A percentile compares a stretch with the other conserved stretches of the same genome.
Conservation (phyloP, 2,888 invertebrate genomes). For the Saturnia japonica region DNA sequence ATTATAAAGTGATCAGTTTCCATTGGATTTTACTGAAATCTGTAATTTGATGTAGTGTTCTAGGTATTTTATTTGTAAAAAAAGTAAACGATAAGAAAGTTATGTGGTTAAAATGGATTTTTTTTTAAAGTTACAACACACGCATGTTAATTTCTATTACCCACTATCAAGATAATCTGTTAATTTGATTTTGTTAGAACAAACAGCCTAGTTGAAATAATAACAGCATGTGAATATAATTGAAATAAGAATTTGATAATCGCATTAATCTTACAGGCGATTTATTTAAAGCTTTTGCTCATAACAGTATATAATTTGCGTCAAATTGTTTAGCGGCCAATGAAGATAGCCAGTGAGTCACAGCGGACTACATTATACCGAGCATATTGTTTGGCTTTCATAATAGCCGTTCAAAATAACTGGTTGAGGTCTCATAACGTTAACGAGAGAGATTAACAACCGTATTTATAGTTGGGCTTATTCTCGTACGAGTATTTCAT, state of each 20-base stretch:
- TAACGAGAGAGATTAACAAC: slow-evolving; percentile 66
- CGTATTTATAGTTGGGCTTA: slow-evolving; percentile 40
- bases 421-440: slow-evolving; percentile 61
- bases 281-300: slow-evolving; percentile 71
- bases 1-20: not conserved
- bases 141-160: not conserved
- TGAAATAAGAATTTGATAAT: slow-evolving; percentile 76
- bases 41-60: not conserved
- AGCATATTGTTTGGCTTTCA: slow-evolving; percentile 74
- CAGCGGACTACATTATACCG: slow-evolving; percentile 47
- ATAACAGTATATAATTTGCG: slow-evolving; percentile 77
- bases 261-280: slow-evolving; percentile 75
- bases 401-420: slow-evolving; percentile 71
- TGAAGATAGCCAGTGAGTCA: slow-evolving; percentile 69
- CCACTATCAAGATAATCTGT: slow-evolving; percentile 1
- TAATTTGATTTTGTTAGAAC: slow-evolving; percentile 39
- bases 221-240: slow-evolving; percentile 67
- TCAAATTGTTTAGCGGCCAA: slow-evolving; percentile 74
- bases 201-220: slow-evolving; percentile 63
- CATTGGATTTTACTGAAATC: not conserved
- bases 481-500: slow-evolving; percentile 19
- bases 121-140: not conserved
- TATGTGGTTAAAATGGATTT: not conserved
- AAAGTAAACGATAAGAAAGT: not conserved
- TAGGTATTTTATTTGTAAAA: not conserved